Conservation (phyloP, 2,888 invertebrate species). For the Panorpa germanica region DNA sequence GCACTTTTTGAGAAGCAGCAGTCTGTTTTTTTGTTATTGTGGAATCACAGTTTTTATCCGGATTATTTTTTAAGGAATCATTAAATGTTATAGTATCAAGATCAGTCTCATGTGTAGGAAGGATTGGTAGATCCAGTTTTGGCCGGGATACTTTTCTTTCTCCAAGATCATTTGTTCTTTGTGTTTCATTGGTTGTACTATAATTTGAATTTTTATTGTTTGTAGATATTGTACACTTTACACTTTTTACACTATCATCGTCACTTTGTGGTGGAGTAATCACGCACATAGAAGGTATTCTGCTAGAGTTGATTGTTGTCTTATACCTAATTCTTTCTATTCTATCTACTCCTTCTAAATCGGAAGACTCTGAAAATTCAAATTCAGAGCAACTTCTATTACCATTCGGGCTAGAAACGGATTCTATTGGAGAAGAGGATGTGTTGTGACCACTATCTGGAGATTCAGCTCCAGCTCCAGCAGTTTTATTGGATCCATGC, state of each 20-base stretch:
- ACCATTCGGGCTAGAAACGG: conserved; percentile 49
- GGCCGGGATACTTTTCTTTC: conserved; percentile 13
- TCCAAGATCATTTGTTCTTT: conserved; percentile 10
- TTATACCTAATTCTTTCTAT: conserved; percentile 72
- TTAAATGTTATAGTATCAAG: conserved; percentile 15
- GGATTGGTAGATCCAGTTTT: conserved; percentile 14
- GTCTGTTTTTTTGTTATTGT: neutral
- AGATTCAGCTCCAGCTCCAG: conserved; percentile 42
- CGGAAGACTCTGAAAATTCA: conserved; percentile 73
- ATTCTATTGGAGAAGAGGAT: conserved; percentile 60
- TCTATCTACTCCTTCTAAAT: conserved; percentile 72
- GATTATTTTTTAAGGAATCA: conserved; percentile 8
- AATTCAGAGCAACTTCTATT: conserved; percentile 54
- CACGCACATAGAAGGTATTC: conserved; percentile 84
- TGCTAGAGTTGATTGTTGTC: conserved; percentile 68
- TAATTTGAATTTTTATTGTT: conserved; percentile 12
- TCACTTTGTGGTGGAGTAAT: conserved; percentile 78
- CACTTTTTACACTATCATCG: conserved; percentile 42
- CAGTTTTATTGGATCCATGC: conserved; percentile 28
- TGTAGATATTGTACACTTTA: conserved; percentile 8
- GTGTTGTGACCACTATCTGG: conserved; percentile 69
- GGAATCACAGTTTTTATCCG: neutral
- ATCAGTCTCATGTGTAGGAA: conserved; percentile 16
- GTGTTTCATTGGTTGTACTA: conserved; percentile 2
- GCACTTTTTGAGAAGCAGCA: neutral